Base-by-base conservation (phyloP, 2,888 invertebrate species). In the Icerya purchasi region DNA sequence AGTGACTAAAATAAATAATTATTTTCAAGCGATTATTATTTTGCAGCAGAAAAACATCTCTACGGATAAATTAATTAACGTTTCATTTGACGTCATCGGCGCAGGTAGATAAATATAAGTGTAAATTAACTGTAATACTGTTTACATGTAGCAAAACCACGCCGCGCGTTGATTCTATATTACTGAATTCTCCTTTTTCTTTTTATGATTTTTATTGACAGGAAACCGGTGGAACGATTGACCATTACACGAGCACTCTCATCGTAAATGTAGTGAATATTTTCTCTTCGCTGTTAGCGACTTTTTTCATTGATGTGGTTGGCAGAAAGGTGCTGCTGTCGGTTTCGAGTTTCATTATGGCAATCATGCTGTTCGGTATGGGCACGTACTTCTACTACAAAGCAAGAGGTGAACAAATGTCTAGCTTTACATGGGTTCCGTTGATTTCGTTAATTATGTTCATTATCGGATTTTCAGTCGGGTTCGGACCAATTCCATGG, bases 401-500 rank as follows among this genome's bases (percentile, higher is more conserved):
- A 14, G 36, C 5, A 5, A 36, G 36, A 36, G 36, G 36, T 8
- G 36, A 36, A 36, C 8, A 36, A 14, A 36, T 36, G 36, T 36
- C 5, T 14, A 36, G 14, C 14, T 36, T 36, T 14, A 36, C 36
- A 8, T 36, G 36, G 36, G 36, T 36, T 8, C 36, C 36, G 36
- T 36, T 36, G 36, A 8, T 36, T 36, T 8, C 36, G 5, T 36
- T 36, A 14, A 36, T 36, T 14, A 14, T 36, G 14, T 36, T 36
- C 14, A 36, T 36, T 14, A 36, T 36, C 36, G 36, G 36, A 36
- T 36, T 36, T 36, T 88, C 89, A 0, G 74, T 90, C 58, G 90
- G 86, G 20, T 89, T 84, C 67, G 86, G 85, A 0, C 86, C 86
- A 0, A 83, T 86, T 66, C 85, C 86, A 2, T 85, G 82, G 89